Base-by-base conservation (phyloP, 23 tunicate species). In the Halocynthia roretzi region DNA sequence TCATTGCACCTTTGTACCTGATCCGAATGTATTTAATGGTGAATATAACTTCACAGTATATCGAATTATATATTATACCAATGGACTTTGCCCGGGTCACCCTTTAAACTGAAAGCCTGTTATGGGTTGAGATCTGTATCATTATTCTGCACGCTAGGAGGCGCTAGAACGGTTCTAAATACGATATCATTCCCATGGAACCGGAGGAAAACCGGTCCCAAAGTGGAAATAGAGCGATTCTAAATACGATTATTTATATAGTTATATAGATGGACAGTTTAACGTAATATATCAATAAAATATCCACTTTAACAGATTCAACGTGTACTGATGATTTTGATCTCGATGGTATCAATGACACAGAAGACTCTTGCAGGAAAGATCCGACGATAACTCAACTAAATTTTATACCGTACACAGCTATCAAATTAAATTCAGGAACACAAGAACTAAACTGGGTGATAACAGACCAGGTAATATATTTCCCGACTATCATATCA, bases 1-100 rank as follows among this genome's bases (percentile, higher is more conserved):
- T 63, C 82, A 77, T 64, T 77, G 82, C 5, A 71, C 81, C 10
- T 77, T 63, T 54, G 66, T 61, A 7, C 21, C 7, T 48, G 82
- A 63, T 52, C 56, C 71, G 50, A 18, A 10, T 10, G 71, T 62
- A 51, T 60, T 51, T 64, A 58, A 77, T 62, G 82, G 82, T 77
- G 61, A 60, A 58, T 17, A 6, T n/a, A n/a, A n/a, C n/a, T n/a
- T n/a, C n/a, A n/a, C n/a, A n/a, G n/a, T n/a, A n/a, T n/a, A n/a
- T n/a, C n/a, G n/a, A n/a, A n/a, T n/a, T n/a, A n/a, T n/a, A n/a
- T n/a, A n/a, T n/a, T n/a, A n/a, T n/a, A n/a, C n/a, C n/a, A n/a
- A n/a, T n/a, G n/a, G n/a, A n/a, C n/a, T n/a, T n/a, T n/a, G n/a
- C n/a, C n/a, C n/a, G n/a, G n/a, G n/a, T n/a, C n/a, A n/a, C n/a